Evolutionary conservation across 2,797 vertebrate genomes (phyloP).

Genomic region (Sparus aurata): DNA sequence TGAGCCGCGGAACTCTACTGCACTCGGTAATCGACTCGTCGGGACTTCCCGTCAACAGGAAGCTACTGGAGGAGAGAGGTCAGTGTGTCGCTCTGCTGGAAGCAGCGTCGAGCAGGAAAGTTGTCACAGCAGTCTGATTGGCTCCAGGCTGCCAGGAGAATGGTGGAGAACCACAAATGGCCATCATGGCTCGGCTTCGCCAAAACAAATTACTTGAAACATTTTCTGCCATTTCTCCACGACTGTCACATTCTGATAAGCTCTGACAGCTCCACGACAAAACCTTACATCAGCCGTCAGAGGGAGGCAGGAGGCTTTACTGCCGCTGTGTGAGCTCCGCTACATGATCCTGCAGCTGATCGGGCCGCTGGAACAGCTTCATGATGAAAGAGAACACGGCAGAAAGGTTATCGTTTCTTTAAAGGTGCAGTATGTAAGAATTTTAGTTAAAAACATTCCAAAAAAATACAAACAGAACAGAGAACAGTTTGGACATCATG

Average conservation of each 20-base stretch:
- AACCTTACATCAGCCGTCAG: slow-evolving; percentile 22
- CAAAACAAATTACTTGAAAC: slow-evolving; percentile 64
- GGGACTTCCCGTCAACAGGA: too few relatives aligned
- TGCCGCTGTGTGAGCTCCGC: not conserved
- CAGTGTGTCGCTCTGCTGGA: slow-evolving; percentile 18
- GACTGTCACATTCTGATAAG: slow-evolving; percentile 45
- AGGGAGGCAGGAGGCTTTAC: not conserved
- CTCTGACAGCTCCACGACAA: slow-evolving; percentile 46
- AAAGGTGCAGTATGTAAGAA: too few relatives aligned
- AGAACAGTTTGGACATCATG: too few relatives aligned
- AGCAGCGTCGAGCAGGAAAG: not conserved
- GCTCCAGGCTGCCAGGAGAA: slow-evolving; percentile 24
- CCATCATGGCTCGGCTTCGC: slow-evolving; percentile 36
- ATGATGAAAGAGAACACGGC: too few relatives aligned
- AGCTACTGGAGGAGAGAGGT: too few relatives aligned
- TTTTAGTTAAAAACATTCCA: too few relatives aligned
- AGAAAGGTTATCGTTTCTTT: too few relatives aligned
- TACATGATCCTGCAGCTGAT: not conserved
- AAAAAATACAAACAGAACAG: too few relatives aligned
- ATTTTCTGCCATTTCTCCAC: slow-evolving; percentile 46
- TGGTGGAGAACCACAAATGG: slow-evolving; percentile 34
- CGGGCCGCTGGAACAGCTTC: too few relatives aligned
- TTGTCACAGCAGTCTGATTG: slow-evolving; percentile 41
- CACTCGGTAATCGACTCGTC: too few relatives aligned
- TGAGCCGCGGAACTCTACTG: too few relatives aligned